phyloP scores from a whole-genome alignment of 1,140 invertebrate species.

The Trichomalopsis sarcophagae region DNA sequence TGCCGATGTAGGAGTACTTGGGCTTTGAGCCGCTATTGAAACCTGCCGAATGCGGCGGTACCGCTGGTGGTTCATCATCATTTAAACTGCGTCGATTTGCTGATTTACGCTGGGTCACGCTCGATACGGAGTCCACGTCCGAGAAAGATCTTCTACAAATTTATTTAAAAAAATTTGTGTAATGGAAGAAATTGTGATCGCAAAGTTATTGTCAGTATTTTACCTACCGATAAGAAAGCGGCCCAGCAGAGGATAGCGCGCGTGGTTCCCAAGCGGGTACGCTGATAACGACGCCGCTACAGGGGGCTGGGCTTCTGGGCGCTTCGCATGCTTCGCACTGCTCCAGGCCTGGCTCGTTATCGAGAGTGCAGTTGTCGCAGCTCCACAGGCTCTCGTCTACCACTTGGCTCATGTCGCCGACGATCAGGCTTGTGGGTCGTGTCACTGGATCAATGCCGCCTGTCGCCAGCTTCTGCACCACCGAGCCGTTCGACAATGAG shows the following conservation, averaged over 20 bases:
- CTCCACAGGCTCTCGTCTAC: constrained; percentile 74
- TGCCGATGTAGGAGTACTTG: constrained; percentile 78
- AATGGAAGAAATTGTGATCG: background rate
- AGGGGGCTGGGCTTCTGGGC: constrained; percentile 74
- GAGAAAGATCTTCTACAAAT: constrained; percentile 80
- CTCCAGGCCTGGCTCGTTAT: constrained; percentile 73
- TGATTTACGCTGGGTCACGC: constrained; percentile 67
- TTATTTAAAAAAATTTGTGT: background rate
- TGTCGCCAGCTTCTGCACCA: constrained; percentile 65
- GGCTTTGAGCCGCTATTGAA: constrained; percentile 66
- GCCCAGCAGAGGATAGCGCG: constrained; percentile 73
- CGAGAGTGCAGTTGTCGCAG: constrained; percentile 78
- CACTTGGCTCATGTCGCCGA: constrained; percentile 63
- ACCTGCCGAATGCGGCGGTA: constrained; percentile 71
- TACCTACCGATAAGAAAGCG: constrained; percentile 76
- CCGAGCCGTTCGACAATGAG: constrained; percentile 75
- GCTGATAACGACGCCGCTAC: constrained; percentile 75
- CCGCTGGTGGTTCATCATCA: constrained; percentile 76
- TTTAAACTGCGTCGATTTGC: constrained; percentile 77
- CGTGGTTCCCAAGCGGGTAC: constrained; percentile 74
- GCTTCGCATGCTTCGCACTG: constrained; percentile 81
- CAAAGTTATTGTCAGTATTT: background rate
- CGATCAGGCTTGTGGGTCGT: constrained; percentile 69
- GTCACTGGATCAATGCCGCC: constrained; percentile 57
- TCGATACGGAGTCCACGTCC: constrained; percentile 72